Conservation (phyloP, 2,113 vertebrate species). For the Okapia johnstoni region DNA sequence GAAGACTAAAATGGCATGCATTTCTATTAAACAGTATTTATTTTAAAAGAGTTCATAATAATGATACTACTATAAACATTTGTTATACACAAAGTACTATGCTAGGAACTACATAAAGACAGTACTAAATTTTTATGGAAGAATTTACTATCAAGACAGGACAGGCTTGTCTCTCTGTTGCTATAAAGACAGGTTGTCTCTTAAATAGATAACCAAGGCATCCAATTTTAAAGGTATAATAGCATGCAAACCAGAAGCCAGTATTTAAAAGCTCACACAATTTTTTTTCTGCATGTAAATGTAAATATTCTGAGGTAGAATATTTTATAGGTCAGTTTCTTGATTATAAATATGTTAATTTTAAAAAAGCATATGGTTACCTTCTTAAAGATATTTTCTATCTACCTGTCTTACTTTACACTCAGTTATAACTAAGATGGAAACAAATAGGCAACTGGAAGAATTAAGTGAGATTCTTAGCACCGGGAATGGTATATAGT, state of each 20-base stretch:
- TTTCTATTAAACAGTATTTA: neutral
- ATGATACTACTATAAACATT: neutral
- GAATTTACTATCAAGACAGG: neutral
- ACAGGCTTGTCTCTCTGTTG: neutral
- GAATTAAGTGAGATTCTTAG: neutral
- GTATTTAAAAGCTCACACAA: neutral
- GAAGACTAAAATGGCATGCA: neutral
- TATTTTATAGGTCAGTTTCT: neutral
- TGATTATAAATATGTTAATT: neutral
- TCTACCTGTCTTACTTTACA: neutral
- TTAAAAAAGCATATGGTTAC: neutral
- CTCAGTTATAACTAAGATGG: neutral
- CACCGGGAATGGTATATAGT: neutral
- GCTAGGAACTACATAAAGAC: neutral
- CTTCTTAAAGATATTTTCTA: neutral
- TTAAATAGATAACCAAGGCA: neutral
- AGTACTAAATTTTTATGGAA: neutral
- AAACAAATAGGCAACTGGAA: neutral
- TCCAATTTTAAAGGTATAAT: neutral
- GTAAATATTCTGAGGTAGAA: slow-evolving; percentile 6
- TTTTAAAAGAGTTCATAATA: neutral
- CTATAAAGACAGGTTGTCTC: neutral
- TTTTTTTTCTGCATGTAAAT: neutral
- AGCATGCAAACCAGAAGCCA: neutral
- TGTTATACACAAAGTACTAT: neutral